Percentiles rank a stretch among this genome's conserved stretches.
These are phyloP conservation scores for Augochlorella aurata DNA, from an alignment of 2,888 invertebrate genomes.

Conservation along the genomic window DNA sequence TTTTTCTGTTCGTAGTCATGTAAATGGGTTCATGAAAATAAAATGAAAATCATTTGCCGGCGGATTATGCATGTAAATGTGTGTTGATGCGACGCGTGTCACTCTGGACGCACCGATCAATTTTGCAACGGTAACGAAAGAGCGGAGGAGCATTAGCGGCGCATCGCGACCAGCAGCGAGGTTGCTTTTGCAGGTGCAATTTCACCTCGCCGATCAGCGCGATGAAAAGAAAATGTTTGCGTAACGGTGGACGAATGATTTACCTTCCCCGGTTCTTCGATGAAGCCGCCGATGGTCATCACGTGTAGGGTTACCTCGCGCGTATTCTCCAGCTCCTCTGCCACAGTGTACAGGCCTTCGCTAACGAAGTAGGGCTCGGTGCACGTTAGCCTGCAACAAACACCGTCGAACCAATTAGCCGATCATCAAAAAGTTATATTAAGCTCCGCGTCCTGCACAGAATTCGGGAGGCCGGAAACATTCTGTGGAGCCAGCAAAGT, in stretches of 20 bases:
- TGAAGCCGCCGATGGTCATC: slow-evolving; percentile 83
- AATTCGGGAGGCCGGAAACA: no score
- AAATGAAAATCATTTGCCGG: neutral
- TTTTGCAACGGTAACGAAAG: slow-evolving; percentile 46
- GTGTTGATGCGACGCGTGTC: slow-evolving; percentile 27
- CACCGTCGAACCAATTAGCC: slow-evolving; percentile 39
- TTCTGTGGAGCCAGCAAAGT: no score
- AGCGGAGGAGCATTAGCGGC: slow-evolving; percentile 33
- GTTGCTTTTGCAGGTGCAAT: slow-evolving; percentile 25
- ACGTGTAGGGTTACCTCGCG: slow-evolving; percentile 86
- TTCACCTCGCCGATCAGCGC: slow-evolving; percentile 32
- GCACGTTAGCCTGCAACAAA: slow-evolving; percentile 85
- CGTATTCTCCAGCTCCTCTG: slow-evolving; percentile 84
- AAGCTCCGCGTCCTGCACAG: neutral
- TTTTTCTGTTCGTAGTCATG: neutral
- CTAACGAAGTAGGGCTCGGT: slow-evolving; percentile 92
- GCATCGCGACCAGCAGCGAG: slow-evolving; percentile 1
- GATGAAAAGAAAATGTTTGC: slow-evolving; percentile 46
- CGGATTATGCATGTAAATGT: neutral
- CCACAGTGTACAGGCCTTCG: slow-evolving; percentile 88
- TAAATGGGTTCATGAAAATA: neutral
- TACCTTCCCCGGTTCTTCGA: slow-evolving; percentile 75
- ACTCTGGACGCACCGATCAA: slow-evolving; percentile 28
- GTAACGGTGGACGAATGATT: slow-evolving; percentile 51
- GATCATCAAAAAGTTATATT: slow-evolving; percentile 3